These are phyloP conservation scores for Dendrophyllia cribrosa DNA, from an alignment of 64 coral and sea anemone species.

Conservation along the genomic window DNA sequence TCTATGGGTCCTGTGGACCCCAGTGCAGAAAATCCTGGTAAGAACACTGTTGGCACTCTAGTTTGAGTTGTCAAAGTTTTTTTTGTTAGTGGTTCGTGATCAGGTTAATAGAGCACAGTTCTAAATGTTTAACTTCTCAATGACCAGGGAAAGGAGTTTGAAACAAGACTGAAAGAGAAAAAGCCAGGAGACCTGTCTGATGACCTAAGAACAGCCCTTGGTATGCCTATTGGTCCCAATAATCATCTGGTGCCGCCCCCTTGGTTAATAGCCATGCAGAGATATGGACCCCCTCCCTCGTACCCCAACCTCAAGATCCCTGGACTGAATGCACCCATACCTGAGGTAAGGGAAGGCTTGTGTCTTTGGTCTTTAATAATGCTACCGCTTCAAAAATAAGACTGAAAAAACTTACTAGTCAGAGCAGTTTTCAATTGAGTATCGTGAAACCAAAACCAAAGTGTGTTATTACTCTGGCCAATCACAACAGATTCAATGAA, in stretches of 20 bases:
- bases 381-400: no score
- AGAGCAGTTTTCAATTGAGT: no score
- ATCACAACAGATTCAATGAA: no score
- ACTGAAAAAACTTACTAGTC: no score
- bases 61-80: no score
- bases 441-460: no score
- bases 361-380: neutral
- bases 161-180: slow-evolving; percentile 97
- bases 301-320: slow-evolving; percentile 98
- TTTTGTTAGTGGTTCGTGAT: no score
- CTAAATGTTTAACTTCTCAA: neutral
- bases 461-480: no score
- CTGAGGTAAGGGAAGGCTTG: slow-evolving; percentile 65
- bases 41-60: no score
- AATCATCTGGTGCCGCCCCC: slow-evolving; percentile 91
- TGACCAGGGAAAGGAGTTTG: slow-evolving; percentile 96
- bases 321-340: slow-evolving; percentile 97
- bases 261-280: slow-evolving; percentile 98
- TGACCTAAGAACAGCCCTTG: slow-evolving; percentile 91
- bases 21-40: no score
- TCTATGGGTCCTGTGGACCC: no score
- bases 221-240: slow-evolving; percentile 94
- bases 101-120: no score
- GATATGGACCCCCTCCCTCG: slow-evolving; percentile 97
- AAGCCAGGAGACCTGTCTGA: slow-evolving; percentile 98